These are phyloP conservation scores for Geophilus truncorum DNA, from an alignment of 2,888 invertebrate genomes.

Conservation along the genomic window DNA sequence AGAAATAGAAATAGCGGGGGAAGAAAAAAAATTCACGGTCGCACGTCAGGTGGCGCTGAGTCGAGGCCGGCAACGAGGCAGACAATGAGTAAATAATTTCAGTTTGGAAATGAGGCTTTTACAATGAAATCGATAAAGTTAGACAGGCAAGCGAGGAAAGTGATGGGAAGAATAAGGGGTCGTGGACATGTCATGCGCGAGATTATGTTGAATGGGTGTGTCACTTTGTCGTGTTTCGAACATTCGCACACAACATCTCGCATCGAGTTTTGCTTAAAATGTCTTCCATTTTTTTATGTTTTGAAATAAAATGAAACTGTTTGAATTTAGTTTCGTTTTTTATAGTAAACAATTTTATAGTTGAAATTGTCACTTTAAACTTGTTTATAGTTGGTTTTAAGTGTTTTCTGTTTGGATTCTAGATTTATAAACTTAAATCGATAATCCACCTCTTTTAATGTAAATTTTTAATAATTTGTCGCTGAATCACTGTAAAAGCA, in stretches of 20 bases:
- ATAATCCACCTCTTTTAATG: too few relatives aligned
- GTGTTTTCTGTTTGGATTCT: too few relatives aligned
- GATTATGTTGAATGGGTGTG: conserved; percentile 5
- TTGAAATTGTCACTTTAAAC: too few relatives aligned
- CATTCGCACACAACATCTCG: neutral
- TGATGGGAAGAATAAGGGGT: neutral
- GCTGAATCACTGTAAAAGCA: too few relatives aligned
- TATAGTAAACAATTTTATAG: too few relatives aligned
- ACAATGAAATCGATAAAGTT: neutral
- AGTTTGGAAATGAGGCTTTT: neutral
- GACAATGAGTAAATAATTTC: neutral
- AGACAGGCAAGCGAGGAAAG: neutral
- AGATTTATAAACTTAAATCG: too few relatives aligned
- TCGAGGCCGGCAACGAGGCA: neutral
- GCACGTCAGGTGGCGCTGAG: neutral
- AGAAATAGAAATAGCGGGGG: neutral
- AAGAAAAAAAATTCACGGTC: neutral
- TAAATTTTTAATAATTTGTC: too few relatives aligned
- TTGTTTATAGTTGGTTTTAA: too few relatives aligned
- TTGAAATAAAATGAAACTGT: too few relatives aligned
- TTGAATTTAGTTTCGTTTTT: too few relatives aligned
- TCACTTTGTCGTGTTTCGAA: neutral
- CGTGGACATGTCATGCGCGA: neutral
- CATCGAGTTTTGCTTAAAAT: neutral
- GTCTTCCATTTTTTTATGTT: neutral